Conservation (phyloP, 2,888 invertebrate species). For the Eupithecia abbreviata region DNA sequence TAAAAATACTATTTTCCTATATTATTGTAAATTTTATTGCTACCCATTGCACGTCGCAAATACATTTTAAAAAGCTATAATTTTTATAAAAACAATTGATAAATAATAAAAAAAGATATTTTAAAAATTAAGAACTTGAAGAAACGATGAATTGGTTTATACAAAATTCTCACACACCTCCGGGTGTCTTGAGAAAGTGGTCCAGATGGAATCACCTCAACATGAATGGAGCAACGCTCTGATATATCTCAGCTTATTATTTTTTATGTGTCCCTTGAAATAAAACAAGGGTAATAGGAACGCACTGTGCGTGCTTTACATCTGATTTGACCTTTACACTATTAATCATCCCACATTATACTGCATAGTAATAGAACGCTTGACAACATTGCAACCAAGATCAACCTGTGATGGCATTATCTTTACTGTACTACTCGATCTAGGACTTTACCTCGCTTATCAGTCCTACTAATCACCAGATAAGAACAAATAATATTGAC, state of each 20-base stretch:
- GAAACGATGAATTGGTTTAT: neutral
- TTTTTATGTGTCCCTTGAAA: constrained; percentile 73
- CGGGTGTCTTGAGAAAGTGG: constrained; percentile 63
- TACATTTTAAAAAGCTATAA: neutral
- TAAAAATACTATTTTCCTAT: constrained; percentile 1
- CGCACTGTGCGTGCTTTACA: constrained; percentile 40
- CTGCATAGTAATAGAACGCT: constrained; percentile 22
- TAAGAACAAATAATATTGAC: constrained; percentile 38
- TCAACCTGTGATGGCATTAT: constrained; percentile 28
- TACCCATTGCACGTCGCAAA: neutral
- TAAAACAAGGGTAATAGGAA: constrained; percentile 44
- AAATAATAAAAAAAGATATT: neutral
- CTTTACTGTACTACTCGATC: constrained; percentile 31
- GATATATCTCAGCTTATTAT: constrained; percentile 78
- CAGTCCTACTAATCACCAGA: constrained; percentile 36
- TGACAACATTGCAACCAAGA: constrained; percentile 28
- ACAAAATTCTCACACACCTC: constrained; percentile 28
- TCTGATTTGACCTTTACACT: constrained; percentile 37
- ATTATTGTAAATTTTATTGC: neutral
- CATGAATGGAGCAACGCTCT: constrained; percentile 52
- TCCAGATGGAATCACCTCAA: constrained; percentile 65
- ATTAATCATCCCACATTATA: constrained; percentile 36
- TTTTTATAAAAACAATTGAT: neutral
- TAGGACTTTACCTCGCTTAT: constrained; percentile 46
- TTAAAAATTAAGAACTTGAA: neutral